A percentile compares a stretch with the other conserved stretches of the same genome.
These are phyloP conservation scores for Discoglossus pictus DNA, from an alignment of 2,797 vertebrate species.

Conservation along the genomic window DNA sequence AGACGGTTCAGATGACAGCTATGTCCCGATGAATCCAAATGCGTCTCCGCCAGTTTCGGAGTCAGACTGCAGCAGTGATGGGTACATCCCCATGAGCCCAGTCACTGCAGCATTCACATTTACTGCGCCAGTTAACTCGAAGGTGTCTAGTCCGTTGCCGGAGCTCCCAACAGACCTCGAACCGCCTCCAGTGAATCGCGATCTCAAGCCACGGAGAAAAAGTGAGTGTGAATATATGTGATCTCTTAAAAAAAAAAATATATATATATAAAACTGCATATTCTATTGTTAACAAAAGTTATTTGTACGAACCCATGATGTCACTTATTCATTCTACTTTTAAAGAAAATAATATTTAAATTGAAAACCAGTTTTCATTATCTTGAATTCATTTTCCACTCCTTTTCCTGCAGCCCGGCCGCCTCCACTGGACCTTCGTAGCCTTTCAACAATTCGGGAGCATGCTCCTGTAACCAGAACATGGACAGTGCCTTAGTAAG, in stretches of 20 bases:
- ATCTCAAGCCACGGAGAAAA: constrained; percentile 91
- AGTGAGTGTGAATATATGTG: too few relatives aligned
- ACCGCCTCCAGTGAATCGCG: constrained; percentile 91
- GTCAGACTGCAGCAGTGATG: constrained; percentile 68
- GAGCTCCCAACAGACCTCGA: constrained; percentile 73
- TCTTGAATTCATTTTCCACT: too few relatives aligned
- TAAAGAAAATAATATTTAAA: too few relatives aligned
- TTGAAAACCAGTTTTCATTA: too few relatives aligned
- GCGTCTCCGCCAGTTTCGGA: constrained; percentile 63
- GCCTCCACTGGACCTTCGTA: constrained; percentile 88
- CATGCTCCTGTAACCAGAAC: constrained; percentile 80
- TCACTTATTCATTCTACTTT: too few relatives aligned
- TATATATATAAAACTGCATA: too few relatives aligned
- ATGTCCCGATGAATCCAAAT: constrained; percentile 85
- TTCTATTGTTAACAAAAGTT: too few relatives aligned
- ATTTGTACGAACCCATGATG: too few relatives aligned
- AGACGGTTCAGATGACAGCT: constrained; percentile 75
- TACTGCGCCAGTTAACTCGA: constrained; percentile 58
- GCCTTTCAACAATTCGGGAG: constrained; percentile 90
- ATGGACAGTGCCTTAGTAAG: constrained; percentile 86
- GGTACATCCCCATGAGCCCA: constrained; percentile 94
- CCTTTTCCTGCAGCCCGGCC: constrained; percentile 85
- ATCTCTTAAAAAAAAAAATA: too few relatives aligned
- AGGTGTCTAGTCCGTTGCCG: constrained; percentile 64
- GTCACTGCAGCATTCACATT: constrained; percentile 63